A percentile compares a stretch with the other conserved stretches of the same genome.
Evolutionary conservation across 1,140 invertebrate species (phyloP).

Genomic region (Frieseomelitta varia): DNA sequence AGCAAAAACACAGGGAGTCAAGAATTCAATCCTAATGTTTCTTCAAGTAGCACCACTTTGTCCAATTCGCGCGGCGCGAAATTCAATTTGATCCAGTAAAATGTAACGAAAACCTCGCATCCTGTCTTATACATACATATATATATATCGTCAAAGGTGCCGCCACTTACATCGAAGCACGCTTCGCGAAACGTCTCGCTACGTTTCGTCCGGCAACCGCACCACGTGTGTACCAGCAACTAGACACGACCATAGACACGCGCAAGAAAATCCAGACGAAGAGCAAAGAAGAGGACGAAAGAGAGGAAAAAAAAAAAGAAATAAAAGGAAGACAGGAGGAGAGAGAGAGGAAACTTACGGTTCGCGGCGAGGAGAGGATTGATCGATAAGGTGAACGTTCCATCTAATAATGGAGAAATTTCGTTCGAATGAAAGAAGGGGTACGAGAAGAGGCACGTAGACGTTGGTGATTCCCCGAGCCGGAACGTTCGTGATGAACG

Average conservation of each 20-base stretch:
- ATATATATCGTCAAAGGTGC: not conserved
- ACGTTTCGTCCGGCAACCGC: not conserved
- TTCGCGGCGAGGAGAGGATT: not conserved
- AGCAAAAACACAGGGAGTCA: not conserved
- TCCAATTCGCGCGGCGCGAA: not conserved
- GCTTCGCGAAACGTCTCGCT: not conserved
- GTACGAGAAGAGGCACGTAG: not conserved
- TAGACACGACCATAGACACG: not conserved
- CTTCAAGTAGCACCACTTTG: not conserved
- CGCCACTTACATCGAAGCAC: not conserved
- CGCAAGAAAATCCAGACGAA: not conserved
- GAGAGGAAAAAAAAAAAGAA: not conserved
- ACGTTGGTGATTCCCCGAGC: slow-evolving; percentile 26
- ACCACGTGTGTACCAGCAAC: not conserved
- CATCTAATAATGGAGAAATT: slow-evolving; percentile 16
- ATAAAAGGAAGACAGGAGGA: not conserved
- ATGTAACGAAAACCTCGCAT: not conserved
- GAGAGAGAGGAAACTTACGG: not conserved
- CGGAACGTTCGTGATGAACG: slow-evolving; percentile 54
- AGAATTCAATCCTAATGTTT: not conserved
- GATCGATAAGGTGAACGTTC: slow-evolving; percentile 11
- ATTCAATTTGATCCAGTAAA: not conserved
- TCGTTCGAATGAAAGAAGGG: not conserved
- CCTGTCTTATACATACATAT: too few species aligned
- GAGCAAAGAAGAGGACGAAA: not conserved